Conservation (phyloP, 92 coral and sea anemone species). For the Metridium senile region DNA sequence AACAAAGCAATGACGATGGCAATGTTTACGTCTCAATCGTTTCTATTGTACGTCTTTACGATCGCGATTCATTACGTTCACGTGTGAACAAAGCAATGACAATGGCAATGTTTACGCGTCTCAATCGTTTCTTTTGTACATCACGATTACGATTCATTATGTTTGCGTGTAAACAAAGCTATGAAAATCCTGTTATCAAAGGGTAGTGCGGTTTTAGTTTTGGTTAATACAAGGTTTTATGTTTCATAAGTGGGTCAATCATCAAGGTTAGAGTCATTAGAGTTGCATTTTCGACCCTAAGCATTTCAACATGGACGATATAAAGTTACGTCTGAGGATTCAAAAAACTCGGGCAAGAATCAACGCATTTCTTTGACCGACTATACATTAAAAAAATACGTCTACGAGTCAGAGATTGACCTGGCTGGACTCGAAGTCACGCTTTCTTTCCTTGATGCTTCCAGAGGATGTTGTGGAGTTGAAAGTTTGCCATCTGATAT, state of each 20-base stretch:
- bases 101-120: no score
- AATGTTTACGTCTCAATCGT: no score
- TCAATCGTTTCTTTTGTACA: neutral
- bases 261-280: constrained; percentile 10
- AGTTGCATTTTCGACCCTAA: constrained; percentile 12
- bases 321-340: constrained; percentile 20
- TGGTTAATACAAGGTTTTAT: neutral
- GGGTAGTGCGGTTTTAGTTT: neutral
- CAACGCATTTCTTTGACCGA: constrained; percentile 7
- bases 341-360: constrained; percentile 38
- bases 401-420: neutral
- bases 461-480: neutral
- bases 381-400: neutral
- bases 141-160: neutral
- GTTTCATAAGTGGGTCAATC: constrained; percentile 26
- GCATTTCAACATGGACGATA: constrained; percentile 11
- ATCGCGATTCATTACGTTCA: no score
- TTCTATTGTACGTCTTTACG: no score
- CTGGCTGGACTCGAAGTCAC: neutral
- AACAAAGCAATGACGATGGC: no score
- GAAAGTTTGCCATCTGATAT: constrained; percentile 7
- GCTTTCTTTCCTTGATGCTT: neutral
- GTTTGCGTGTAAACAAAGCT: neutral
- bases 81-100: no score
- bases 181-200: neutral